A percentile compares a stretch with the other conserved stretches of the same genome.
Evolutionary conservation across 2,113 vertebrate species (phyloP).

Genomic region (Microtus ochrogaster): DNA sequence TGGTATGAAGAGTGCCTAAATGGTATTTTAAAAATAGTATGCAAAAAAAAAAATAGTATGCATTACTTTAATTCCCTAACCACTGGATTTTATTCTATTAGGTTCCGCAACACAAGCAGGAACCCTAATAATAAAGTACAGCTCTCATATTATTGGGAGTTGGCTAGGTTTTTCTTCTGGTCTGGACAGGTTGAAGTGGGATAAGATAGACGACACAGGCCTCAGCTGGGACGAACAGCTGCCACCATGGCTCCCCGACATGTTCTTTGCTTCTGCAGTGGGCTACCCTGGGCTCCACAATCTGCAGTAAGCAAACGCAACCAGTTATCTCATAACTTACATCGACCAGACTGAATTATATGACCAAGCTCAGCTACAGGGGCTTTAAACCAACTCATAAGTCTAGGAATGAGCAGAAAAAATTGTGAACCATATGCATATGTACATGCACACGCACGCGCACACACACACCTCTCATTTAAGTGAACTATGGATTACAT

Average conservation of each 20-base stretch:
- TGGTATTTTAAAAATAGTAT: neutral
- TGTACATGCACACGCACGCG: neutral
- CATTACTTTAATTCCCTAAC: neutral
- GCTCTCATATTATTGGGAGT: neutral
- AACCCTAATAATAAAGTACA: neutral
- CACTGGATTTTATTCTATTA: neutral
- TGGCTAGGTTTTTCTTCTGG: neutral
- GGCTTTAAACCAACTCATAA: neutral
- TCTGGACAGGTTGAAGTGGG: neutral
- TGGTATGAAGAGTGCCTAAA: neutral
- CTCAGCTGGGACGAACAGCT: neutral
- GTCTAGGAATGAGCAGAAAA: neutral
- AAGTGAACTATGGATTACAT: neutral
- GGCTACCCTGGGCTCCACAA: neutral
- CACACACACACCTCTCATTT: neutral
- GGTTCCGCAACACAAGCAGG: neutral
- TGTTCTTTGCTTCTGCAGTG: neutral
- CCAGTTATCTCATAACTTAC: neutral
- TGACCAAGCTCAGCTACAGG: neutral
- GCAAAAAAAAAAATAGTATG: neutral
- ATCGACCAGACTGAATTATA: neutral
- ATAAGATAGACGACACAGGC: neutral
- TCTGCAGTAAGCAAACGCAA: neutral
- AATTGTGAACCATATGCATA: neutral
- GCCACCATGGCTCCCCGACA: neutral